Evolutionary conservation across 2,113 vertebrate genomes (phyloP).

Genomic region (Scopus umbretta): DNA sequence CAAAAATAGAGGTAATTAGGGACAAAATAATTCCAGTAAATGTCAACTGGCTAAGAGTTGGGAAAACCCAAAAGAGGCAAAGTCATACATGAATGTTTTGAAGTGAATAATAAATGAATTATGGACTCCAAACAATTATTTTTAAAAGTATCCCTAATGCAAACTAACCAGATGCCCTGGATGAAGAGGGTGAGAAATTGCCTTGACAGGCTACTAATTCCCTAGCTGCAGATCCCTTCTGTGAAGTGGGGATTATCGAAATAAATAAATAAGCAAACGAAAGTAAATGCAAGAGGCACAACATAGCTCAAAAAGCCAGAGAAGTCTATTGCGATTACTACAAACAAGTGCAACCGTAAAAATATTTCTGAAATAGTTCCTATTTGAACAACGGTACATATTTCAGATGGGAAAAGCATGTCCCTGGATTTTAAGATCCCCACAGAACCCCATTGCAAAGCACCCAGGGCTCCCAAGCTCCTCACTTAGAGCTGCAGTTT

Average conservation of each 20-base stretch:
- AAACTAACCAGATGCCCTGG: constrained; percentile 12
- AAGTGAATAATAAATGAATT: constrained; percentile 1
- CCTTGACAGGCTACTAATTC: constrained; percentile 34
- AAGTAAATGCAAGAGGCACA: background rate
- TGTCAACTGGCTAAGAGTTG: background rate
- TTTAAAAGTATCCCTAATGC: background rate
- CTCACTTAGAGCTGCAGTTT: accelerated
- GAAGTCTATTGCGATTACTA: background rate
- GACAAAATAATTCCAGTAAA: constrained; percentile 47
- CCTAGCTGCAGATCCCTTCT: background rate
- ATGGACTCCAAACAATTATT: background rate
- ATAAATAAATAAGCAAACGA: constrained; percentile 12
- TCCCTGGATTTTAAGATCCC: background rate
- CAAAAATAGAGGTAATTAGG: constrained; percentile 42
- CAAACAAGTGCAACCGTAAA: background rate
- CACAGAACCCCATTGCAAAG: background rate
- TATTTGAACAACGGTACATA: accelerated
- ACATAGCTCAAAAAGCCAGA: background rate
- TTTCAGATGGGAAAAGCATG: background rate
- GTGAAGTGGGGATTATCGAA: background rate
- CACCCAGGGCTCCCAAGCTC: background rate
- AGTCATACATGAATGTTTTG: background rate
- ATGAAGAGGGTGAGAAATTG: constrained; percentile 49
- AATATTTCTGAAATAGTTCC: background rate
- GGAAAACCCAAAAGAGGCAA: background rate